phyloP scores from a whole-genome alignment of 2,888 invertebrate species.

The Deilephila porcellus region DNA sequence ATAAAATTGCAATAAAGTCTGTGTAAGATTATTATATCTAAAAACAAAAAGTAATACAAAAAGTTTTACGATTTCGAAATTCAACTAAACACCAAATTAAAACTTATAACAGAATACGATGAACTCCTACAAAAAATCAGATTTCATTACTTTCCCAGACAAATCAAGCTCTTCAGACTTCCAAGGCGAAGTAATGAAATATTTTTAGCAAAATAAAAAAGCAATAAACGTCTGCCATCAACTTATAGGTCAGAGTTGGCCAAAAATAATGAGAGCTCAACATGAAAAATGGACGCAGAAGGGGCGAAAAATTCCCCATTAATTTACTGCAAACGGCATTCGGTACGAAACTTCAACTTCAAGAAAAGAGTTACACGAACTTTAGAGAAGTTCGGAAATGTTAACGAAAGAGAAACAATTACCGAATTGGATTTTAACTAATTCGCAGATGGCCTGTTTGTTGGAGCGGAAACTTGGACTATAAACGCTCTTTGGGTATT shows the following conservation, averaged over 20 bases:
- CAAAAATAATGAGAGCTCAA: slow-evolving; percentile 44
- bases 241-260: slow-evolving; percentile 38
- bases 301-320: slow-evolving; percentile 61
- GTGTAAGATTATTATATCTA: no score
- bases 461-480: slow-evolving; percentile 31
- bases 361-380: slow-evolving; percentile 67
- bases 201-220: slow-evolving; percentile 1
- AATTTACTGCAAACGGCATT: slow-evolving; percentile 75
- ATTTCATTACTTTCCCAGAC: no score
- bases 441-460: slow-evolving; percentile 48
- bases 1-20: no score
- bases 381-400: slow-evolving; percentile 56
- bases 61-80: no score
- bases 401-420: slow-evolving; percentile 67
- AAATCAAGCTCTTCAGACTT: no score
- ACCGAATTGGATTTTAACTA: slow-evolving; percentile 60
- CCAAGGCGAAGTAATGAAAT: background rate
- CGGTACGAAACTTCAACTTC: slow-evolving; percentile 58
- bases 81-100: no score
- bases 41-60: no score
- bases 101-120: no score
- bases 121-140: no score
- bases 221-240: slow-evolving; percentile 17
- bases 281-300: slow-evolving; percentile 44
- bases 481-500: slow-evolving; percentile 14